Evolutionary conservation across 1,140 invertebrate species (phyloP).

Genomic region (Mya arenaria): DNA sequence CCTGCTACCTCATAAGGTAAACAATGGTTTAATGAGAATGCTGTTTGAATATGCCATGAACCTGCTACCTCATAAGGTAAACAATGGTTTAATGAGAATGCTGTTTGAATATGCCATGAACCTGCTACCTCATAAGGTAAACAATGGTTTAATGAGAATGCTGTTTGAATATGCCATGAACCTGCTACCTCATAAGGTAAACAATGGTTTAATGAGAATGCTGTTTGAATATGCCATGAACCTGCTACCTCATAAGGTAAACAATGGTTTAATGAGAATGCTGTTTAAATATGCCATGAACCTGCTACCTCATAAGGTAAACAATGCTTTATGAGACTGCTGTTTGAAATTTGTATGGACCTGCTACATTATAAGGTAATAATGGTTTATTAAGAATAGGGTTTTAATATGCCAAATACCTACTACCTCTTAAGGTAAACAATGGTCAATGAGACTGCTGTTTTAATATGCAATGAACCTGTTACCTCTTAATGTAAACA

Average conservation of each 20-base stretch:
- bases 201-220: conserved; percentile 92
- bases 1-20: background rate
- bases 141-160: conserved; percentile 92
- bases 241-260: conserved; percentile 92
- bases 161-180: conserved; percentile 98
- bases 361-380: background rate
- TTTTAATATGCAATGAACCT: conserved; percentile 82
- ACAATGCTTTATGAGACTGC: no score
- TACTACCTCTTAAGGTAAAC: background rate
- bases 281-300: conserved; percentile 98
- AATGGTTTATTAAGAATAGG: no score
- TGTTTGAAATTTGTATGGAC: background rate
- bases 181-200: conserved; percentile 92
- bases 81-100: conserved; percentile 92
- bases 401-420: background rate
- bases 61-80: background rate
- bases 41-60: background rate
- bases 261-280: no score
- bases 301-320: conserved; percentile 92
- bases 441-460: conserved; percentile 94
- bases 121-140: background rate
- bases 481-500: background rate
- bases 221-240: conserved; percentile 98
- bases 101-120: conserved; percentile 85
- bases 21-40: no score